Evolutionary conservation across 2,113 vertebrate species (phyloP).

Genomic region (Struthidea cinerea): DNA sequence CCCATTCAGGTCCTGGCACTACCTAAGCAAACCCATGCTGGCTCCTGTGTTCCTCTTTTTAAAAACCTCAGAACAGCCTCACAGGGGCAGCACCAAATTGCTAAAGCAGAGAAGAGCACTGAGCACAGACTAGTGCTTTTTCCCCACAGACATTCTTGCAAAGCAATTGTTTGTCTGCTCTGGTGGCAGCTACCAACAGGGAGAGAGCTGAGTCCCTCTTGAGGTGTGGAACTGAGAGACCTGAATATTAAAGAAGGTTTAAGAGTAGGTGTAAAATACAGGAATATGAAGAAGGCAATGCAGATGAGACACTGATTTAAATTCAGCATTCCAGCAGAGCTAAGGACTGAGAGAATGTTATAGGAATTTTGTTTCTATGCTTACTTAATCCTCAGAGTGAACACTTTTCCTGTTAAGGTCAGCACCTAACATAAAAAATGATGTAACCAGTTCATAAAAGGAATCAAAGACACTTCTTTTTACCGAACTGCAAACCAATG

Average conservation of each 20-base stretch:
- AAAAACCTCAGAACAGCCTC: constrained; percentile 36
- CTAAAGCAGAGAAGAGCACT: constrained; percentile 26
- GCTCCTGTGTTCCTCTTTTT: neutral
- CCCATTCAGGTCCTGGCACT: neutral
- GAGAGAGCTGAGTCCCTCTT: neutral
- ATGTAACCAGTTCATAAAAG: neutral
- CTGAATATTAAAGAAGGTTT: neutral
- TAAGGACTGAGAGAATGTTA: neutral
- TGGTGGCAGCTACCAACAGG: neutral
- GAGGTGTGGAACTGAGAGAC: neutral
- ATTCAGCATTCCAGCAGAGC: neutral
- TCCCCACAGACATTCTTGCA: neutral
- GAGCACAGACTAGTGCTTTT: neutral
- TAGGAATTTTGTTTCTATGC: neutral
- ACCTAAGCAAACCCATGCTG: neutral
- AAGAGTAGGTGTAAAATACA: neutral
- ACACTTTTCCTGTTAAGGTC: neutral
- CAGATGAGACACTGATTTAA: neutral
- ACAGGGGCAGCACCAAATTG: constrained; percentile 46
- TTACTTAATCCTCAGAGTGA: neutral
- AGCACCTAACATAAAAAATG: neutral
- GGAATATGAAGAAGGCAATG: neutral
- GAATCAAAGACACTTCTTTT: neutral
- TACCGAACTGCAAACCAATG: neutral
- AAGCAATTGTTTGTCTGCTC: neutral